Evolutionary conservation across 1,140 invertebrate species (phyloP), one percentile per base, ranked within the genome.

Genomic region (Aradophagus sp.): DNA sequence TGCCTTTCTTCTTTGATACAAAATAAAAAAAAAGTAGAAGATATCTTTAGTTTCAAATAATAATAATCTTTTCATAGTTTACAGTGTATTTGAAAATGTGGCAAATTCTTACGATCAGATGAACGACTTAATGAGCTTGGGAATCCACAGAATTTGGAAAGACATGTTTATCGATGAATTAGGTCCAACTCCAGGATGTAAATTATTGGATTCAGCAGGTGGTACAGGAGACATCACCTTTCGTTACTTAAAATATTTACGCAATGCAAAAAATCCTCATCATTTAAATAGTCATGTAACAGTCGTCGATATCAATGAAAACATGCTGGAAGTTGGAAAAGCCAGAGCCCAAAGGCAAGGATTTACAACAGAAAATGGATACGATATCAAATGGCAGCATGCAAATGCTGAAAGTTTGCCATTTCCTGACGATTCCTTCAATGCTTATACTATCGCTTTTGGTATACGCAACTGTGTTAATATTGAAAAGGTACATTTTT

Each of bases 71-170:
- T 55, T 27, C 83, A n/a, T 23, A 97, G 97, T 99, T 8, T 90
- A 96, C 73, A 87, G 92, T 79, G 96, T 99, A 2, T 99, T 99
- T 86, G 92, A 96, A 83, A 95, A 93, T 85, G 97, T 99, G 3
- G 97, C 98, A 3, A 86, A 90, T 44, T 95, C 92, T 27, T 99
- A 99, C 85, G 98, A 99, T 84, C 66, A 93, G 38, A 99, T 99
- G 98, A 99, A 99, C 86, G 98, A 99, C 90, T 90, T 89, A 0
- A 99, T 99, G 97, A 98, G 96, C 66, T 85, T 92, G 62, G 97
- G 97, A 12, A 90, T 99, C 59, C 98, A 99, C 85, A 86, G 97
- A 44, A 73, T 99, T 1, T 99, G 98, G 98, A 99, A 99, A 83
- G 96, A 99, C 85, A 90, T 93, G 27, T 98, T 99, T 77, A 91